A percentile compares a stretch with the other conserved stretches of the same genome.
Evolutionary conservation across 2,113 vertebrate genomes (phyloP).

Genomic region (Neolamprologus caudopunctatus): DNA sequence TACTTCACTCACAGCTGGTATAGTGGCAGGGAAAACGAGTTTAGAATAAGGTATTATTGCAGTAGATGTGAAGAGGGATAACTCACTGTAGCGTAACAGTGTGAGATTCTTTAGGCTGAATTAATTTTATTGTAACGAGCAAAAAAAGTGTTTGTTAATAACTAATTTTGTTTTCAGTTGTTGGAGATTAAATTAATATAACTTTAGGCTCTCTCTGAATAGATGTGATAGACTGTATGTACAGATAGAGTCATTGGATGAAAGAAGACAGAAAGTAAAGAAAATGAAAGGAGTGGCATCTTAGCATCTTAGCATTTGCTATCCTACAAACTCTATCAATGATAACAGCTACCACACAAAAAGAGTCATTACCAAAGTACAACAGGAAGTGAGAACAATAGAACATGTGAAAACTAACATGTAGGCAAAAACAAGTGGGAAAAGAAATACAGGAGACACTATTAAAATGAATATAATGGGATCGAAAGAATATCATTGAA

Average conservation of each 20-base stretch:
- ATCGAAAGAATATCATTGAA: neutral
- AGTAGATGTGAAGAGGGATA: neutral
- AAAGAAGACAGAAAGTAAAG: neutral
- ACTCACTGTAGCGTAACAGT: neutral
- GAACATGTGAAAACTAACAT: neutral
- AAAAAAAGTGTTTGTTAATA: constrained; percentile 29
- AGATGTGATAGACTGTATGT: neutral
- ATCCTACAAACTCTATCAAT: neutral
- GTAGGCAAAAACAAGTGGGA: neutral
- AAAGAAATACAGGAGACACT: neutral
- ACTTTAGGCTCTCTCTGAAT: neutral
- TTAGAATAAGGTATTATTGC: constrained; percentile 2
- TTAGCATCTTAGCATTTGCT: neutral
- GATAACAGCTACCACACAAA: neutral
- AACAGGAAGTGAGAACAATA: neutral
- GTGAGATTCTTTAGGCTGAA: neutral
- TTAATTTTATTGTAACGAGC: neutral
- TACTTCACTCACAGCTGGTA: neutral
- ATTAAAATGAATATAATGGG: neutral
- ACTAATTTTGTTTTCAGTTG: constrained; percentile 22
- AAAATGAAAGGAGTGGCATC: neutral
- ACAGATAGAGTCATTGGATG: neutral
- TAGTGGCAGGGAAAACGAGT: neutral
- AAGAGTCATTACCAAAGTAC: neutral
- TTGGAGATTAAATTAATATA: neutral